Conservation (phyloP, 2,113 vertebrate species). For the Urocynchramus pylzowi region DNA sequence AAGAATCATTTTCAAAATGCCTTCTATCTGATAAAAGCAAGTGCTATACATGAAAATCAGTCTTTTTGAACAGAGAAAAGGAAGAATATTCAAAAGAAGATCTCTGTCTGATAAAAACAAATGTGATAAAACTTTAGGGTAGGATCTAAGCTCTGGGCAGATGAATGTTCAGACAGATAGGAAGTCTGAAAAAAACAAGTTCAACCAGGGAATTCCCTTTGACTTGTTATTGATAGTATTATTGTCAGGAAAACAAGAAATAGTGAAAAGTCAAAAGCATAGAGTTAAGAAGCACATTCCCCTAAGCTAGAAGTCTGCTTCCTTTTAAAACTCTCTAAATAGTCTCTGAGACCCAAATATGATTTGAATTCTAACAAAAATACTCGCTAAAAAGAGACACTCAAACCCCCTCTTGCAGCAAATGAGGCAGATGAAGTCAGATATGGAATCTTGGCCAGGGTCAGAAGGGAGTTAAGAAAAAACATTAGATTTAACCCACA, state of each 20-base stretch:
- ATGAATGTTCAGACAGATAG: slow-evolving; percentile 40
- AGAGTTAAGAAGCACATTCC: neutral
- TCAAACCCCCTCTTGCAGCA: neutral
- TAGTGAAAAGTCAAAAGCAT: neutral
- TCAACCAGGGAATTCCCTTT: slow-evolving; percentile 46
- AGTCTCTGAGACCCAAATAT: neutral
- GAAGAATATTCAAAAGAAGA: neutral
- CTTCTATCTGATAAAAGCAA: neutral
- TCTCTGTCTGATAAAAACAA: neutral
- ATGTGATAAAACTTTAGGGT: neutral
- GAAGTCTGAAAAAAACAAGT: neutral
- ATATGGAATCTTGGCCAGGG: neutral
- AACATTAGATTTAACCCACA: neutral
- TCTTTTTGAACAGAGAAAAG: neutral
- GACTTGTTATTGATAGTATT: slow-evolving; percentile 16
- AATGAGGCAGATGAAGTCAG: neutral
- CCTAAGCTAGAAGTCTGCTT: neutral
- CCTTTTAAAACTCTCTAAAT: neutral
- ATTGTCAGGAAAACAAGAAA: slow-evolving; percentile 26
- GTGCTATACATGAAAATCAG: neutral
- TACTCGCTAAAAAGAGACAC: neutral
- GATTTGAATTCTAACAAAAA: neutral
- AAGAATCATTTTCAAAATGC: neutral
- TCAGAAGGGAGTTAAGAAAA: neutral
- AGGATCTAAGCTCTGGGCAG: slow-evolving; percentile 7